phyloP scores from a whole-genome alignment of 2,888 invertebrate species.

The Volucella inanis region DNA sequence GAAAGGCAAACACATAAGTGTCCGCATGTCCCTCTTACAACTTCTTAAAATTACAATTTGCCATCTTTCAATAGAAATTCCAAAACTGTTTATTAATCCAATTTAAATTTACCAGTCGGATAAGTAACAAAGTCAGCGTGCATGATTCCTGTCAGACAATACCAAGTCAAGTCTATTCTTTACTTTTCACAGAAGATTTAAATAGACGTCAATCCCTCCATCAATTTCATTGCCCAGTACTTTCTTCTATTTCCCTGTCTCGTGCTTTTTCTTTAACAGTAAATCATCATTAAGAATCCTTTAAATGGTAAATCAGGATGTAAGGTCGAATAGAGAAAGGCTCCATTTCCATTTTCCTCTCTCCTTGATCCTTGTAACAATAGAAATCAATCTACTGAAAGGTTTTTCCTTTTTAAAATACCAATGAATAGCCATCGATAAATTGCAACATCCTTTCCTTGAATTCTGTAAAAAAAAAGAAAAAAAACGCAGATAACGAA shows the following conservation, averaged over 20 bases:
- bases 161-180: conserved; percentile 8
- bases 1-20: too few relatives aligned
- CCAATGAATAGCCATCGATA: conserved; percentile 64
- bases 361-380: conserved; percentile 48
- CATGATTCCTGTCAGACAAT: conserved; percentile 62
- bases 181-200: conserved; percentile 11
- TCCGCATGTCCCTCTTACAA: too few relatives aligned
- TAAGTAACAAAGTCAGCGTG: conserved; percentile 45
- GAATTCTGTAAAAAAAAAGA: neutral
- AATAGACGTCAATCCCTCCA: conserved; percentile 19
- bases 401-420: conserved; percentile 49
- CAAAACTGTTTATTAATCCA: conserved; percentile 53
- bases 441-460: conserved; percentile 68
- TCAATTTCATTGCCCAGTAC: conserved; percentile 4
- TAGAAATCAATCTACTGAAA: conserved; percentile 71
- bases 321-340: conserved; percentile 68
- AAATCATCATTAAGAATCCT: conserved; percentile 72
- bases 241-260: neutral
- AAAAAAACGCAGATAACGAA: neutral
- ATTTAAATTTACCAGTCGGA: conserved; percentile 52
- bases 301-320: conserved; percentile 71
- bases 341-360: conserved; percentile 11
- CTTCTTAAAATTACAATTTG: neutral
- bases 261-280: conserved; percentile 28
- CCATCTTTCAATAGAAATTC: conserved; percentile 51